Evolutionary conservation across 53 echinoderm and acorn worm genomes (phyloP).

Genomic region (Astropecten irregularis): DNA sequence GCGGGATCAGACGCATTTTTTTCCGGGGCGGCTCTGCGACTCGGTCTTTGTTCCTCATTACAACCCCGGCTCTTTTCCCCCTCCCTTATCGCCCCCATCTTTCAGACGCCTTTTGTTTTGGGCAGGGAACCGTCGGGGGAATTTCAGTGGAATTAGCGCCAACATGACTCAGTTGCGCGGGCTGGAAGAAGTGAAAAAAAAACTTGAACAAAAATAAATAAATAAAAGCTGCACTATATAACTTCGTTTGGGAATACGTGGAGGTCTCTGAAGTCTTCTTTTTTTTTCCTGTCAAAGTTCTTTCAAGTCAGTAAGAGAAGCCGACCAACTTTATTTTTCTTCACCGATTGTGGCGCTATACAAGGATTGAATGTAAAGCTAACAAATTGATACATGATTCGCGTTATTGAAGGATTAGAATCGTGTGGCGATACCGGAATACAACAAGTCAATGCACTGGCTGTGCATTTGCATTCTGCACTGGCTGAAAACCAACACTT

Average conservation of each 20-base stretch:
- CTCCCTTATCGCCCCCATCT: neutral
- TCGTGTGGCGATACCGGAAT: too few species aligned
- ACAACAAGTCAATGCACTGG: too few species aligned
- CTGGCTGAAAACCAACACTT: too few species aligned
- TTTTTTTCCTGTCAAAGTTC: neutral
- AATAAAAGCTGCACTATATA: neutral
- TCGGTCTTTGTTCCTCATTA: constrained; percentile 3
- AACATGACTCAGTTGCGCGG: neutral
- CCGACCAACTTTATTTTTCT: neutral
- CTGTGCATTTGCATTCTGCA: too few species aligned
- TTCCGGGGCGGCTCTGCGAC: constrained; percentile 39
- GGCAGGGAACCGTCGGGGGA: neutral
- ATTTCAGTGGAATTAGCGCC: neutral
- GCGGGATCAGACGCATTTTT: neutral
- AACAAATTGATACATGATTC: too few species aligned
- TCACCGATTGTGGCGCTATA: too few species aligned
- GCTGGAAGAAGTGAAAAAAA: too few species aligned
- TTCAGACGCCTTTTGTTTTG: constrained; percentile 6
- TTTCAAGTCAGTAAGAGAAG: neutral
- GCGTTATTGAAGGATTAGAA: too few species aligned
- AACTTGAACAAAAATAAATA: too few species aligned
- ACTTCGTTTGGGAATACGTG: neutral
- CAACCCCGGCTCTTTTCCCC: too few species aligned
- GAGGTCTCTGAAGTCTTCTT: too few species aligned
- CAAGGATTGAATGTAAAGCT: too few species aligned